These are phyloP conservation scores for Pollenia amentaria DNA, from an alignment of 2,888 invertebrate species.

Conservation along the genomic window DNA sequence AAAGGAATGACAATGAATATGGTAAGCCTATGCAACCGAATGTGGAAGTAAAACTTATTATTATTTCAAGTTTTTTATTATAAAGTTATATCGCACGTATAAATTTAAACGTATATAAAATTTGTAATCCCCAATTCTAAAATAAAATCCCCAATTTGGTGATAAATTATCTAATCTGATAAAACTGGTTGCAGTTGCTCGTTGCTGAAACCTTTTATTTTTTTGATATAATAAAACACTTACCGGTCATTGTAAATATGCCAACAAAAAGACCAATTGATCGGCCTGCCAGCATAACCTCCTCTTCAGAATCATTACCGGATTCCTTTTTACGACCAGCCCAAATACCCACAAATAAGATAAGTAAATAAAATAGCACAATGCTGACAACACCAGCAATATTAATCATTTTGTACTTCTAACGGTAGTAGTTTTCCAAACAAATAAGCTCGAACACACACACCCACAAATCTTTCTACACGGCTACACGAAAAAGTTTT, in stretches of 20 bases:
- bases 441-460: constrained; percentile 13
- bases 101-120: too few species aligned
- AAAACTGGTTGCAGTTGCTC: neutral
- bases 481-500: neutral
- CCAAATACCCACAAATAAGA: constrained; percentile 98
- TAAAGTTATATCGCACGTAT: too few species aligned
- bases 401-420: constrained; percentile 89
- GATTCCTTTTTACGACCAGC: constrained; percentile 96
- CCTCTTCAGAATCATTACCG: constrained; percentile 96
- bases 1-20: too few species aligned
- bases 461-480: neutral
- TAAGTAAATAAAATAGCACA: constrained; percentile 97
- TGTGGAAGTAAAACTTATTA: too few species aligned
- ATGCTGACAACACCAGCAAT: constrained; percentile 97
- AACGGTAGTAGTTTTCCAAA: constrained; percentile 20
- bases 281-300: constrained; percentile 99
- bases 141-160: too few species aligned
- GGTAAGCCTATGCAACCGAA: too few species aligned
- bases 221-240: constrained; percentile 73
- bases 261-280: constrained; percentile 99
- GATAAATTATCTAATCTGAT: neutral
- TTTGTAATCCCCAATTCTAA: too few species aligned
- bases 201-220: neutral
- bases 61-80: too few species aligned
- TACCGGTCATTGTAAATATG: constrained; percentile 99